These are phyloP conservation scores for Lepidocyrtinus sp. DNA, from an alignment of 2,888 invertebrate genomes.

Conservation along the genomic window DNA sequence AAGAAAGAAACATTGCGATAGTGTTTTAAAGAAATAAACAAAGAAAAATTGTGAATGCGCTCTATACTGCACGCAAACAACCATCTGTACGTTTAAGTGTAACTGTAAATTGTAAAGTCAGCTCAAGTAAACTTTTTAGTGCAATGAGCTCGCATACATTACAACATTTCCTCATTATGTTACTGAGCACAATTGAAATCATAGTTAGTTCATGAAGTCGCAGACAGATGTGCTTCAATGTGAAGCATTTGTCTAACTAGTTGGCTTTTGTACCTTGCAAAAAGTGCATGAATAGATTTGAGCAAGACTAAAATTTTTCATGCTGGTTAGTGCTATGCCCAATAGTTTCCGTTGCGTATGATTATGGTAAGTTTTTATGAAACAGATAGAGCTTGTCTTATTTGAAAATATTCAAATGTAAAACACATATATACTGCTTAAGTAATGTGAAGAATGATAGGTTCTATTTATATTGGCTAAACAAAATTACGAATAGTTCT, in stretches of 20 bases:
- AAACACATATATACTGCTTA: too few species aligned
- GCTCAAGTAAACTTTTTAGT: neutral
- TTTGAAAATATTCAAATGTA: neutral
- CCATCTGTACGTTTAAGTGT: too few species aligned
- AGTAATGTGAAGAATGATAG: too few species aligned
- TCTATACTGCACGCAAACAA: neutral
- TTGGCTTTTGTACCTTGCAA: neutral
- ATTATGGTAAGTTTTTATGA: neutral
- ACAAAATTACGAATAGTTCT: too few species aligned
- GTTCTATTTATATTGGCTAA: too few species aligned
- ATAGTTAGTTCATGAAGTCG: neutral
- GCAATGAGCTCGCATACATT: neutral
- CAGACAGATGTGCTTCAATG: neutral
- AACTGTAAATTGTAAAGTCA: too few species aligned
- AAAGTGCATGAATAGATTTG: neutral
- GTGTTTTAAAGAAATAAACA: neutral
- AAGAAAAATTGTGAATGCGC: neutral
- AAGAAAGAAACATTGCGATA: neutral
- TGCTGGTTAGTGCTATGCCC: neutral
- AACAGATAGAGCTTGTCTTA: neutral
- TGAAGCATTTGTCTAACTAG: neutral
- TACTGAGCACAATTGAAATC: neutral
- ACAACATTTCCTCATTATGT: neutral
- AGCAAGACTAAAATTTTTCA: neutral
- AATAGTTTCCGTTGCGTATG: neutral